Base-by-base conservation (phyloP, 2,797 vertebrate species). In the Amblyopsis hoosieri region DNA sequence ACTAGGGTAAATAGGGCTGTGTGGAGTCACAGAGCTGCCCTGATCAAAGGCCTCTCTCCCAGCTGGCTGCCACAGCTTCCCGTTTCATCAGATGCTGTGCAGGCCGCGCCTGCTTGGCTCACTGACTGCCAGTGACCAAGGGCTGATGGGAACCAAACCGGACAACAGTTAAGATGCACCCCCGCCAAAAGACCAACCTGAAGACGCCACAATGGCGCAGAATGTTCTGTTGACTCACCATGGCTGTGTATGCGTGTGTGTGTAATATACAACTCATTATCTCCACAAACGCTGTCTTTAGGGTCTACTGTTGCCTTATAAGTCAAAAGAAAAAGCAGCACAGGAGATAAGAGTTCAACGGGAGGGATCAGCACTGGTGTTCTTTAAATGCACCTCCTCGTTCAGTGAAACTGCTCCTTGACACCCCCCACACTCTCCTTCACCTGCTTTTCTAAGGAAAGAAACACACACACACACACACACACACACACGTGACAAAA, bases 41-140 rank as follows among this genome's bases (percentile, higher is more conserved):
- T 76, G 84, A 90, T 90, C 85, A 89, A 89, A 91, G 85, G 60
- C 63, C 59, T 66, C 75, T 67, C 74, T 71, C 69, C 82, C 70
- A 58, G 81, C 72, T 81, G 74, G 74, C 62, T 64, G 81, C 81
- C 79, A 62, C 61, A 68, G 59, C 62, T 64, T 64, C 75, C 54
- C 58, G 63, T 50, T 3, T 79, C 71, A 61, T 74, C 23, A 31
- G 2, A 11, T 45, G 13, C 63, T 72, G 53, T 68, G 63, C 56
- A 67, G 67, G 74, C 60, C 72, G 53, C 45, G 66, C 23, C 52
- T 66, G 63, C 53, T 55, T 54, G 31, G 19, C 79, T 68, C 62
- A 57, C 62, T 67, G 71, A 78, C 75, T 56, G 62, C 50, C 72
- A 72, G 52, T 61, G 62, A 45, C 57, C 47, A 51, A 23, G 69